These are phyloP conservation scores for Hedya salicella DNA, from an alignment of 2,888 invertebrate species.

Conservation along the genomic window DNA sequence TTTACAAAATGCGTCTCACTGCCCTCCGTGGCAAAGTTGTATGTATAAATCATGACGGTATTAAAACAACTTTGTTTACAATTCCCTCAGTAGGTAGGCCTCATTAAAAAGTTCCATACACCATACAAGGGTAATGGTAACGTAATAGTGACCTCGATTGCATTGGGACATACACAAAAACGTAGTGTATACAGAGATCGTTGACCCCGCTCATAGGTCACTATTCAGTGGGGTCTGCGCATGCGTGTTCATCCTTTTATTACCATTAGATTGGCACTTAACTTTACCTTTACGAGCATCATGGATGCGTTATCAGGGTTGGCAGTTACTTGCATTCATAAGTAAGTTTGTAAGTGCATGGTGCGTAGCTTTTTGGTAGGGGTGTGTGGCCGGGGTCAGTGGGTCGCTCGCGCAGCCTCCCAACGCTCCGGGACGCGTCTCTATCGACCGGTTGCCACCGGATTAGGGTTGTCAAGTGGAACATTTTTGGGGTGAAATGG, in stretches of 20 bases:
- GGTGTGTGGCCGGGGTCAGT: constrained; percentile 83
- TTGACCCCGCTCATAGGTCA: constrained; percentile 52
- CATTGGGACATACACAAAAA: constrained; percentile 34
- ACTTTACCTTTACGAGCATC: constrained; percentile 28
- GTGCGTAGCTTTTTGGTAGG: constrained; percentile 46
- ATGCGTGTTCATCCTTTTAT: constrained; percentile 58
- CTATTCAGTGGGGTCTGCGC: constrained; percentile 56
- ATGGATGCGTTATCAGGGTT: constrained; percentile 65
- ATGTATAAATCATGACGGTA: neutral
- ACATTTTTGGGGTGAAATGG: constrained; percentile 3
- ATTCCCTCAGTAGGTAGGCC: neutral
- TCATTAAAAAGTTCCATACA: constrained; percentile 4
- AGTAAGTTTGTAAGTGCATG: constrained; percentile 34
- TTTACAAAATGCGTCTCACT: neutral
- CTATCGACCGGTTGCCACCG: constrained; percentile 81
- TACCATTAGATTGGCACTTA: constrained; percentile 48
- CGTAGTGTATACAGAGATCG: constrained; percentile 54
- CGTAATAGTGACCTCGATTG: constrained; percentile 39
- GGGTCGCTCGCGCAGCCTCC: constrained; percentile 87
- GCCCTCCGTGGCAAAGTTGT: neutral
- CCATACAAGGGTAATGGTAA: constrained; percentile 6
- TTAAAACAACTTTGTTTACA: neutral
- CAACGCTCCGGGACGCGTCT: constrained; percentile 78
- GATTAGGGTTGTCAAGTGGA: constrained; percentile 65
- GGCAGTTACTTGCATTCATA: constrained; percentile 45